These are phyloP conservation scores for Perithous albicinctus DNA, from an alignment of 2,888 invertebrate species.

Conservation along the genomic window DNA sequence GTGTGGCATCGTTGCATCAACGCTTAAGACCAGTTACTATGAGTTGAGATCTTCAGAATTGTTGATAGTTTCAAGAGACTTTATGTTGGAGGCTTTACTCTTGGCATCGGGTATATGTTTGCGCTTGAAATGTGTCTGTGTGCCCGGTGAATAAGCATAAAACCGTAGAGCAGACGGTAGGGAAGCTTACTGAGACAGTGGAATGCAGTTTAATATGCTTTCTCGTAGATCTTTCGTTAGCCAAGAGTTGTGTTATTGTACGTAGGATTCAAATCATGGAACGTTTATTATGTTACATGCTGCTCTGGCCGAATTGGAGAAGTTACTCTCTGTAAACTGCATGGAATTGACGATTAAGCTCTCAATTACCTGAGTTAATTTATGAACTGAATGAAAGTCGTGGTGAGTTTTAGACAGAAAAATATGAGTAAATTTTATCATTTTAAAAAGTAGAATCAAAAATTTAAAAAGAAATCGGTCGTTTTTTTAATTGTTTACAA, in stretches of 20 bases:
- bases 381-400: no score
- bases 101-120: neutral
- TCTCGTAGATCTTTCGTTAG: neutral
- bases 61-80: conserved; percentile 47
- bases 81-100: neutral
- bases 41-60: conserved; percentile 16
- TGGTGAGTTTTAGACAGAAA: no score
- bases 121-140: neutral
- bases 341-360: conserved; percentile 6
- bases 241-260: neutral
- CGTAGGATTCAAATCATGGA: conserved; percentile 1
- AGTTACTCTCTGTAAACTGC: neutral
- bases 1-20: neutral
- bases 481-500: no score
- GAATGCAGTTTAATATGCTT: conserved; percentile 6
- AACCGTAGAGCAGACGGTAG: neutral
- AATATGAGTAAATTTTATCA: no score
- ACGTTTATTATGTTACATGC: conserved; percentile 8
- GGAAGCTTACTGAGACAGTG: neutral
- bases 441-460: no score
- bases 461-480: no score
- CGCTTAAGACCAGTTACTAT: conserved; percentile 11
- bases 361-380: no score
- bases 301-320: neutral
- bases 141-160: neutral